Base-by-base conservation (phyloP, 1,140 invertebrate species). In the Panagrolaimus sp. region DNA sequence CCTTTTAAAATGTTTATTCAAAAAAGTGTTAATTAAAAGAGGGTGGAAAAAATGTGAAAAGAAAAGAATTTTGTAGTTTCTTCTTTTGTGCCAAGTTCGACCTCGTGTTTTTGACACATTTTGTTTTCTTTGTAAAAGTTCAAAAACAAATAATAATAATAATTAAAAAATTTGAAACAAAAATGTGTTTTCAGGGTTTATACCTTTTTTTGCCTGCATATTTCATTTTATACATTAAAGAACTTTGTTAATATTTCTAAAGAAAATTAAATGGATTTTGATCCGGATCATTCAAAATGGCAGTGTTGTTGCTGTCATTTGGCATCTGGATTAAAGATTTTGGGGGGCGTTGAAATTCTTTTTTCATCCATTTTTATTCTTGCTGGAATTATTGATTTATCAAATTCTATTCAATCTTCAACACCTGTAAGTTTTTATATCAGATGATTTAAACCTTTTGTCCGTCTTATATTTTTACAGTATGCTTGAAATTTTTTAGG, bases 41-140 rank as follows among this genome's bases (percentile, higher is more conserved):
- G 32, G 32, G 32, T 38, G 32, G 32, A 38, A 38, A 38, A 38
- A 2, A 38, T 38, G n/a, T n/a, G n/a, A 38, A 38, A 38, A 4
- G 32, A 38, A 38, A 38, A 38, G 32, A 38, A 38, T 38, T n/a
- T n/a, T 38, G 32, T 38, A 38, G 7, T 7, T 38, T 38, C 7
- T 38, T 38, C 32, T n/a, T n/a, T n/a, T n/a, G 7, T 38, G 32
- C 32, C 32, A 38, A 38, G 32, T 38, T 38, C 7, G 32, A 38
- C 32, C 32, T 4, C 32, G 32, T 38, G 32, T 7, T 38, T 38
- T 47, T 89, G 90, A 47, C 46, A 0, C 92, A 91, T 84, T 38
- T 38, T 38, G 2, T 38, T 38, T 38, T n/a, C n/a, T n/a, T n/a
- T n/a, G n/a, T n/a, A n/a, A 38, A 38, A 38, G 32, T 38, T 38